Percentiles rank a stretch among this genome's conserved stretches.
Evolutionary conservation across 2,113 vertebrate genomes (phyloP).

Genomic region (Pituophis catenifer): DNA sequence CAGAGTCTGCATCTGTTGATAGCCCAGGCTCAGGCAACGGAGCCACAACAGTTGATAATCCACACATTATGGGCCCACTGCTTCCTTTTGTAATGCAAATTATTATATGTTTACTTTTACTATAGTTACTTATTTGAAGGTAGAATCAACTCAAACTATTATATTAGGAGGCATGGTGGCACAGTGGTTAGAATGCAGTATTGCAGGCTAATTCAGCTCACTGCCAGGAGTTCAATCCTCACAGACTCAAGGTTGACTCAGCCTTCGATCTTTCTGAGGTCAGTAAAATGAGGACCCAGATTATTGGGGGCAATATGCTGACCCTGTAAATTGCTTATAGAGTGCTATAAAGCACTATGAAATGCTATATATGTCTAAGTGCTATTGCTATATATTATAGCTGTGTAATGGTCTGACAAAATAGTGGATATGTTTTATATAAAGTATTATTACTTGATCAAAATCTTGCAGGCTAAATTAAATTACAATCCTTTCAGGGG

Average conservation of each 20-base stretch:
- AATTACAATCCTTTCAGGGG: constrained; percentile 32
- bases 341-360: not conserved
- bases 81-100: not conserved
- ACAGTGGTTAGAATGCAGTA: not conserved
- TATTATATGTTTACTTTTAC: not conserved
- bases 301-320: not conserved
- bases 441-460: constrained; percentile 21
- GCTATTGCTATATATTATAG: not conserved
- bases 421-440: not conserved
- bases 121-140: not conserved
- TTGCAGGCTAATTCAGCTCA: not conserved
- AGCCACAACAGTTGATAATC: not conserved
- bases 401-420: constrained; percentile 2
- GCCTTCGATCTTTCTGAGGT: not conserved
- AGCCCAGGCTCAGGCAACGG: too few species aligned
- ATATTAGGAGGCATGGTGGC: not conserved
- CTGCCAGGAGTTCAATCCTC: not conserved
- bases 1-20: too few species aligned
- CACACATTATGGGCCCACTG: not conserved
- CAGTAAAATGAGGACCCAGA: not conserved
- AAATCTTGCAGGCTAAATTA: not conserved
- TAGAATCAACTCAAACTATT: not conserved
- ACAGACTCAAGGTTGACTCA: not conserved
- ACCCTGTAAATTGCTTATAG: not conserved
- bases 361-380: not conserved